Evolutionary conservation across 2,888 invertebrate species (phyloP).

Genomic region (Morpho deidamia): DNA sequence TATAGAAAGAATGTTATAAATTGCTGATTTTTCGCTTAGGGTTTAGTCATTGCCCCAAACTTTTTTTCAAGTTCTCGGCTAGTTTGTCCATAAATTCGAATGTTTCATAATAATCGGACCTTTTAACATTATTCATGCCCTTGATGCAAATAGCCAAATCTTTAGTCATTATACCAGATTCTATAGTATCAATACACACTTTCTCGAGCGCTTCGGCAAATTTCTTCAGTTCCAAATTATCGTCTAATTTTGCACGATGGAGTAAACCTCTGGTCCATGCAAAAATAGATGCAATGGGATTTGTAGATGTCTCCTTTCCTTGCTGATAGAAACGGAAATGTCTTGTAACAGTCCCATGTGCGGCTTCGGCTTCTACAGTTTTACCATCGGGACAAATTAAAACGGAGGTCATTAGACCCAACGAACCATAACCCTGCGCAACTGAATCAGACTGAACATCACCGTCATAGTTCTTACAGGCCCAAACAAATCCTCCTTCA

Average conservation of each 20-base stretch:
- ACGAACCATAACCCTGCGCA: conserved; percentile 97
- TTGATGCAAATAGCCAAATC: conserved; percentile 99
- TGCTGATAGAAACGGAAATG: conserved; percentile 93
- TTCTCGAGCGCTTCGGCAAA: conserved; percentile 93
- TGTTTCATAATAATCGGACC: conserved; percentile 95
- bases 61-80: conserved; percentile 90
- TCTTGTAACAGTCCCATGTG: conserved; percentile 97
- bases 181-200: conserved; percentile 96
- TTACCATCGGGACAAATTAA: conserved; percentile 98
- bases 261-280: conserved; percentile 97
- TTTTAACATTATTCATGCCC: conserved; percentile 88
- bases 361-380: conserved; percentile 98
- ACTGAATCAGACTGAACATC: conserved; percentile 99
- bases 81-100: conserved; percentile 98
- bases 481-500: conserved; percentile 99
- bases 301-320: conserved; percentile 99
- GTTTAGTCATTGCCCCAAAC: conserved; percentile 75
- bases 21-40: conserved; percentile 38
- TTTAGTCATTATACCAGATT: conserved; percentile 97
- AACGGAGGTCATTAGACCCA: conserved; percentile 99
- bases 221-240: conserved; percentile 84
- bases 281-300: conserved; percentile 99
- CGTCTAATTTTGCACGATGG: conserved; percentile 96
- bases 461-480: conserved; percentile 99
- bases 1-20: conserved; percentile 39